Conservation (phyloP, 1,140 invertebrate species). For the Cryptotermes secundus region DNA sequence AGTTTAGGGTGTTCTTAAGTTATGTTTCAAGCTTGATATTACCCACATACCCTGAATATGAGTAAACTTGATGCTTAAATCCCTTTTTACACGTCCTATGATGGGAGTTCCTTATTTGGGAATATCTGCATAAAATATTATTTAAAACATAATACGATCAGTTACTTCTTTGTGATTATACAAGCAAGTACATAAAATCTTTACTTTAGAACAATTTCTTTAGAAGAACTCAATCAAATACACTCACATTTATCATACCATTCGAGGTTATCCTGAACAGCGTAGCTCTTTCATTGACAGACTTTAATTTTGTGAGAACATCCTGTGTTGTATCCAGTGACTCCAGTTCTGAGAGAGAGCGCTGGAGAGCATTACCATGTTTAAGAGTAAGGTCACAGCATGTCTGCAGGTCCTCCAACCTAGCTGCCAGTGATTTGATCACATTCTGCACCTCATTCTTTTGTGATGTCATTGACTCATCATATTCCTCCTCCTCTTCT, state of each 20-base stretch:
- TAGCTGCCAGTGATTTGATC: slow-evolving; percentile 60
- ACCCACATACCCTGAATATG: too few relatives aligned
- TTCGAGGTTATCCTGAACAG: slow-evolving; percentile 91
- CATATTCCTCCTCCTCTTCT: slow-evolving; percentile 74
- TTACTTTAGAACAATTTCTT: slow-evolving; percentile 14
- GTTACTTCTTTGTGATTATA: too few relatives aligned
- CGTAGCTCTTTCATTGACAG: slow-evolving; percentile 86
- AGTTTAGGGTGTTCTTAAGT: too few relatives aligned
- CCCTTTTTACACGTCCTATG: too few relatives aligned
- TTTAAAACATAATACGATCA: too few relatives aligned
- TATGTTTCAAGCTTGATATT: too few relatives aligned
- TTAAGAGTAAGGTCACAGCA: slow-evolving; percentile 89
- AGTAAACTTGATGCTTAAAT: too few relatives aligned
- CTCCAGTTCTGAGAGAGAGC: slow-evolving; percentile 83
- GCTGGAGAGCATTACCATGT: slow-evolving; percentile 80
- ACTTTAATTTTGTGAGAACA: slow-evolving; percentile 62
- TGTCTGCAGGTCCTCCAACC: slow-evolving; percentile 84
- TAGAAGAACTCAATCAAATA: slow-evolving; percentile 27
- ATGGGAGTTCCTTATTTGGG: too few relatives aligned
- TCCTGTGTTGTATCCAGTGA: slow-evolving; percentile 64
- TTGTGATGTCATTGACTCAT: slow-evolving; percentile 43
- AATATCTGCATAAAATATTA: too few relatives aligned
- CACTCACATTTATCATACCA: slow-evolving; percentile 95
- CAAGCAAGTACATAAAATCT: not conserved
- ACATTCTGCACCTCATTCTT: slow-evolving; percentile 52